Percentiles rank a stretch among this genome's conserved stretches.
phyloP scores from a whole-genome alignment of 2,113 vertebrate species.

The Catagonus wagneri region DNA sequence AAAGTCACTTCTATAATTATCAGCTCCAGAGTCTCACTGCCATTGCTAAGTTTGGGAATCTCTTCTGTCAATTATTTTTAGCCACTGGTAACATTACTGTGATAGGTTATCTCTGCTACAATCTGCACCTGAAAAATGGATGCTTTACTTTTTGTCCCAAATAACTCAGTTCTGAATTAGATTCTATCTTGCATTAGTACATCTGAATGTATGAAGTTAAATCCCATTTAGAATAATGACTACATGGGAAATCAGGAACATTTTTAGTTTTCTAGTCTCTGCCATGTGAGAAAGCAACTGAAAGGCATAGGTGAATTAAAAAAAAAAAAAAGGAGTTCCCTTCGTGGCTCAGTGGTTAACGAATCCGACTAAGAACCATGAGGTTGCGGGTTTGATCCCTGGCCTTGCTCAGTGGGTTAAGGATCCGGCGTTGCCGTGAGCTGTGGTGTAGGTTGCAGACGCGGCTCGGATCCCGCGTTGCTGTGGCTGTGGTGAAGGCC shows the following conservation, averaged over 20 bases:
- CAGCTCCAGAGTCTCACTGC: background rate
- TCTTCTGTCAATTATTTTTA: background rate
- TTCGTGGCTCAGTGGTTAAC: too few species aligned
- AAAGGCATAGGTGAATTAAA: background rate
- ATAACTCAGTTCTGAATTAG: slow-evolving; percentile 6
- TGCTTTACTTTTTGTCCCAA: background rate
- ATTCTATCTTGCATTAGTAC: background rate
- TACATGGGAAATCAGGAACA: background rate
- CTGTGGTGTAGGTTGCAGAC: too few species aligned
- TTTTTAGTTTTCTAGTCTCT: background rate
- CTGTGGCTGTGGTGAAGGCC: too few species aligned
- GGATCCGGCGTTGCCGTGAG: too few species aligned
- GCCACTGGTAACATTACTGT: background rate
- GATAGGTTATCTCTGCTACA: background rate
- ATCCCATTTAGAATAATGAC: background rate
- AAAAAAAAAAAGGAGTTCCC: slow-evolving; percentile 13
- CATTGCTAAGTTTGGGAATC: background rate
- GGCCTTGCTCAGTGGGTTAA: too few species aligned
- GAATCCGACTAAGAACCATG: too few species aligned
- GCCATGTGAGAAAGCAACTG: background rate
- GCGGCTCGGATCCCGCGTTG: too few species aligned
- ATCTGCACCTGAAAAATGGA: background rate
- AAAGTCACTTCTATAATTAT: background rate
- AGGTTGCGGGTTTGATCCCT: too few species aligned
- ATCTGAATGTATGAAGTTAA: slow-evolving; percentile 11